Base-by-base conservation (phyloP, 2,797 vertebrate species). In the Adrianichthys oophorus region DNA sequence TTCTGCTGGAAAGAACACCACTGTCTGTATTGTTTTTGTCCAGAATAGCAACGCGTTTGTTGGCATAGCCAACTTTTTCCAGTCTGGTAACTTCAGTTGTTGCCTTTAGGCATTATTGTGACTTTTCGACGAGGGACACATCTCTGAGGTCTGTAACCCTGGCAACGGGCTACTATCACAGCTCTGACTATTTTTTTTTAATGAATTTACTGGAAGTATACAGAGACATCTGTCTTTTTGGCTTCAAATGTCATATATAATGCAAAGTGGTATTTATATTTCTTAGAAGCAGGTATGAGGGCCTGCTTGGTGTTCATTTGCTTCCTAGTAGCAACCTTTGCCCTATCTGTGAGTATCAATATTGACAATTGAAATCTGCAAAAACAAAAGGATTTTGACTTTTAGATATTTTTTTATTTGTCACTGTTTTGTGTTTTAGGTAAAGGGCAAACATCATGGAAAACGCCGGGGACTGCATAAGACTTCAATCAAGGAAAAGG, bases 51-150 rank as follows among this genome's bases (percentile, higher is more conserved):
- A 87, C 87, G 79, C 26, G 70, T 78, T 83, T 91, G 92, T 92
- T 79, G 90, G 87, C 81, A 85, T 85, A 90, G 90, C 82, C 74
- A 63, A 86, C 82, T 87, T 86, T 86, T 92, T 92, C 89, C 91
- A 91, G 91, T 92, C 92, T 92, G 84, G 89, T 90, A 82, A 85
- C 77, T 87, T 84, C 83, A 80, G 76, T 50, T 92, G 90, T 93
- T 92, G 89, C 70, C 88, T 93, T 87, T 86, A 70, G 81, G 72
- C 65, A 65, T 89, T 78, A 90, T 90, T 91, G 85, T 84, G 87
- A 91, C 89, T 90, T 91, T 84, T 82, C 81, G 89, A 80, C 74
- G 73, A 67, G 65, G 60, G 62, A 70, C 42, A 18, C 74, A 80
- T 84, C 80, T 72, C 71, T 43, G 64, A 74, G 80, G 72, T 77